Conservation (phyloP, 2,113 vertebrate genomes). For the Holacanthus passer region DNA sequence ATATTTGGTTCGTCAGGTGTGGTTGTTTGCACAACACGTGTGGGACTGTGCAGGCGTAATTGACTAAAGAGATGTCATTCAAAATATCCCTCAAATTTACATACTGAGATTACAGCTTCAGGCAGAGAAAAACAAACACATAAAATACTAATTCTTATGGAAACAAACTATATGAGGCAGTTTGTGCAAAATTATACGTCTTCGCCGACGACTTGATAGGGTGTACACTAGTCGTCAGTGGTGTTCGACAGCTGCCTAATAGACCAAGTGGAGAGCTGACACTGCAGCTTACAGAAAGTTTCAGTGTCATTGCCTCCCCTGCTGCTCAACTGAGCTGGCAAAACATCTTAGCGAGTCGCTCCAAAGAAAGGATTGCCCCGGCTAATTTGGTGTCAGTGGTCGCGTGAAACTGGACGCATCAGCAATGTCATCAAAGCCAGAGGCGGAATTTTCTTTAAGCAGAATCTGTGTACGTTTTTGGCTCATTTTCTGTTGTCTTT, state of each 20-base stretch:
- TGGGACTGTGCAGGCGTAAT: conserved; percentile 23
- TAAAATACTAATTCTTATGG: neutral
- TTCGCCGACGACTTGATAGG: conserved; percentile 16
- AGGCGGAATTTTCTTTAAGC: neutral
- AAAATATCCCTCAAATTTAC: conserved; percentile 28
- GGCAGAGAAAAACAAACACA: conserved; percentile 7
- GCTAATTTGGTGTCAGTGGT: conserved; percentile 28
- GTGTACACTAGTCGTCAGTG: conserved; percentile 16
- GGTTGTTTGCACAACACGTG: conserved; percentile 29
- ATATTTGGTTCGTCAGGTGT: conserved; percentile 30
- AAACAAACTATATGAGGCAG: conserved; percentile 20
- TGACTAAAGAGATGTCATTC: conserved; percentile 31
- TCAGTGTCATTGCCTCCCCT: conserved; percentile 56
- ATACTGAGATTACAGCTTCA: conserved; percentile 27
- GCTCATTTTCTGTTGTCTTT: neutral
- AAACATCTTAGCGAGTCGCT: conserved; percentile 44
- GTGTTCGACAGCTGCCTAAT: conserved; percentile 53
- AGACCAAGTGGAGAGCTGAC: conserved; percentile 54
- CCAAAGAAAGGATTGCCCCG: conserved; percentile 2
- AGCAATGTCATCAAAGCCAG: neutral
- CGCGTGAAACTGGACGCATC: neutral
- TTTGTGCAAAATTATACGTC: conserved; percentile 17
- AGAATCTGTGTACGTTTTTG: neutral
- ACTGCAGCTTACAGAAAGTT: conserved; percentile 59
- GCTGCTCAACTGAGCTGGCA: conserved; percentile 49